Evolutionary conservation across 2,797 vertebrate species (phyloP).

Genomic region (Psittacula derbiana): DNA sequence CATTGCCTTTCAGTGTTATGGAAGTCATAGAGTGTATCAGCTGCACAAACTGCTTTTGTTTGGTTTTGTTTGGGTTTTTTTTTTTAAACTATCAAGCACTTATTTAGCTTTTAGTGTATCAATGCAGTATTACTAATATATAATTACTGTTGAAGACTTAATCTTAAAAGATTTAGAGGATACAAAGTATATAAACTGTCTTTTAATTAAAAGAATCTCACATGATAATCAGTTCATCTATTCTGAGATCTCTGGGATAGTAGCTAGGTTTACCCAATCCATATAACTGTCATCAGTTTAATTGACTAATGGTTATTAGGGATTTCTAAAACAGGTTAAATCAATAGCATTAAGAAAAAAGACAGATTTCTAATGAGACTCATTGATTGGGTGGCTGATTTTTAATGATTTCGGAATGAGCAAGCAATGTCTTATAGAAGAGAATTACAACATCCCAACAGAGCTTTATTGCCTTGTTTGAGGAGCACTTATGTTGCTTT

Average conservation of each 20-base stretch:
- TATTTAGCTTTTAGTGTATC: not conserved
- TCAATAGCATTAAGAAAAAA: slow-evolving; percentile 61
- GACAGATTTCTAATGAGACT: slow-evolving; percentile 61
- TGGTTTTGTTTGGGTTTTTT: not conserved
- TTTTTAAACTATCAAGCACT: not conserved
- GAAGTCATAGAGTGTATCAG: not conserved
- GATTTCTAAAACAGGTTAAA: slow-evolving; percentile 63
- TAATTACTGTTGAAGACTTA: not conserved
- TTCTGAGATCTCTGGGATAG: slow-evolving; percentile 10
- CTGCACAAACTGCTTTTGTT: not conserved
- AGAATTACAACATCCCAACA: slow-evolving; percentile 21
- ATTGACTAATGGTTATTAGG: slow-evolving; percentile 65
- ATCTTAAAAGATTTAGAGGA: not conserved
- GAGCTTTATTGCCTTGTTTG: slow-evolving; percentile 2
- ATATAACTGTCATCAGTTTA: slow-evolving; percentile 54
- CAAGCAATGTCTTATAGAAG: not conserved
- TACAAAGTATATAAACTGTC: not conserved
- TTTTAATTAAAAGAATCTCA: slow-evolving; percentile 56
- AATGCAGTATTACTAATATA: not conserved
- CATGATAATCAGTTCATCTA: slow-evolving; percentile 49
- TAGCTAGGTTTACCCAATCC: slow-evolving; percentile 54
- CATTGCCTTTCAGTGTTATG: not conserved
- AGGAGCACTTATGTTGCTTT: not conserved
- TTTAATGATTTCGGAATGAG: slow-evolving; percentile 35
- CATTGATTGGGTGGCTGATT: slow-evolving; percentile 57